Percentiles rank a stretch among this genome's conserved stretches.
Evolutionary conservation across 2,797 vertebrate species (phyloP).

Genomic region (Notolabrus celidotus): DNA sequence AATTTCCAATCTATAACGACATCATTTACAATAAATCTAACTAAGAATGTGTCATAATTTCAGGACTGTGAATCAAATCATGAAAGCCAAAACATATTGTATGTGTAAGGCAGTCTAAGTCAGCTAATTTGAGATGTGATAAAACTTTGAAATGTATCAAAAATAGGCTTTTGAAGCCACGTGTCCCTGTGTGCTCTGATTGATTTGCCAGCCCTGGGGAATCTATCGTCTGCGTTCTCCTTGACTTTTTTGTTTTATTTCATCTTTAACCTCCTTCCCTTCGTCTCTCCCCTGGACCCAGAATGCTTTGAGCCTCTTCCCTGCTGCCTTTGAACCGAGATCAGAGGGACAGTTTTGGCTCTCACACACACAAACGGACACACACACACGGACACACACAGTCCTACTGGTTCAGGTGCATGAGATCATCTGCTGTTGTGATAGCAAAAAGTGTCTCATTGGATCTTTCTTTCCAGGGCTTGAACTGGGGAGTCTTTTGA

Average conservation of each 20-base stretch:
- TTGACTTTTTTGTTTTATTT: conserved; percentile 61
- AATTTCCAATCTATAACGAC: not conserved
- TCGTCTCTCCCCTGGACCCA: conserved; percentile 69
- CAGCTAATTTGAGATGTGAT: conserved; percentile 30
- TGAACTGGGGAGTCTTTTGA: not conserved
- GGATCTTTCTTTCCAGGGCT: conserved; percentile 1
- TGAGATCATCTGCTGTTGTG: conserved; percentile 59
- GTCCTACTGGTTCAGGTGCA: conserved; percentile 59
- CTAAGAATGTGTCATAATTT: not conserved
- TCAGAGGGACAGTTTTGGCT: conserved; percentile 85
- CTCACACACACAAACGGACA: conserved; percentile 32
- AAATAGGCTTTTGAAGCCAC: conserved; percentile 63
- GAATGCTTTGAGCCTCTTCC: conserved; percentile 85
- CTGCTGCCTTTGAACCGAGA: conserved; percentile 87
- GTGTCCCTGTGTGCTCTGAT: conserved; percentile 69
- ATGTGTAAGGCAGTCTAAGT: conserved; percentile 1
- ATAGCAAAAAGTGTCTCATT: conserved; percentile 31
- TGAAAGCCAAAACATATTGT: not conserved
- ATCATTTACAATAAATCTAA: not conserved
- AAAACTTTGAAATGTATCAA: conserved; percentile 37
- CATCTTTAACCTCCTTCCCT: conserved; percentile 52
- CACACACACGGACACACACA: conserved; percentile 37
- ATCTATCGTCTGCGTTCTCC: conserved; percentile 65
- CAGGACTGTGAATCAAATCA: not conserved
- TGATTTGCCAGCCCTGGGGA: conserved; percentile 83